Percentiles rank a stretch among this genome's conserved stretches.
Evolutionary conservation across 2,797 vertebrate genomes (phyloP).

Genomic region (Poecile montanus): DNA sequence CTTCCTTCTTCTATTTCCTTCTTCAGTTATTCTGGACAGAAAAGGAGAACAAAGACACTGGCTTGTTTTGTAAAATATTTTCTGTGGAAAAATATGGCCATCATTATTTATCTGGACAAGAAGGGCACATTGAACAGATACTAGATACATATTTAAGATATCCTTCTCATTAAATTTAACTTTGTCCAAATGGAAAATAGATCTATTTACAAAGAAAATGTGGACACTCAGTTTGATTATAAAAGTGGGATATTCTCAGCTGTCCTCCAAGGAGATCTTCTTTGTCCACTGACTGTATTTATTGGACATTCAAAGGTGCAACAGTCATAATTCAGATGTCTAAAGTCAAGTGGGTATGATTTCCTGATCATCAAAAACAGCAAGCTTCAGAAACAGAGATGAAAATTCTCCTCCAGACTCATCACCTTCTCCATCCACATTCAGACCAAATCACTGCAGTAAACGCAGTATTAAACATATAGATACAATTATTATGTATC

Average conservation of each 20-base stretch:
- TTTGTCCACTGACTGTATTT: background rate
- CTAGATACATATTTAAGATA: background rate
- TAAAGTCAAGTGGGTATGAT: background rate
- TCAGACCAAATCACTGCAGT: background rate
- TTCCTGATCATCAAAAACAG: background rate
- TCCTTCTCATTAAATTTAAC: background rate
- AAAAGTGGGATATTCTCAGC: background rate
- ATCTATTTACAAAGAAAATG: slow-evolving; percentile 8
- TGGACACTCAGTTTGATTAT: background rate
- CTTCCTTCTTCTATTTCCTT: background rate
- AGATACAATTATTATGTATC: background rate
- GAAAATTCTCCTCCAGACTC: background rate
- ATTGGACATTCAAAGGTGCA: background rate
- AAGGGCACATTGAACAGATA: background rate
- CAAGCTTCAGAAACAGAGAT: background rate
- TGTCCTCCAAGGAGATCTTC: background rate
- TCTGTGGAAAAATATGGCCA: background rate
- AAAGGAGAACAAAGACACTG: background rate
- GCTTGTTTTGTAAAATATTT: background rate
- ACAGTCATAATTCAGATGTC: background rate
- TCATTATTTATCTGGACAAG: background rate
- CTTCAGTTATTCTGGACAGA: background rate
- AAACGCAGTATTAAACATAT: background rate
- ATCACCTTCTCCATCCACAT: background rate
- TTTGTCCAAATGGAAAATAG: background rate